phyloP scores from a whole-genome alignment of 1,140 invertebrate species.

The Solenopsis fugax region DNA sequence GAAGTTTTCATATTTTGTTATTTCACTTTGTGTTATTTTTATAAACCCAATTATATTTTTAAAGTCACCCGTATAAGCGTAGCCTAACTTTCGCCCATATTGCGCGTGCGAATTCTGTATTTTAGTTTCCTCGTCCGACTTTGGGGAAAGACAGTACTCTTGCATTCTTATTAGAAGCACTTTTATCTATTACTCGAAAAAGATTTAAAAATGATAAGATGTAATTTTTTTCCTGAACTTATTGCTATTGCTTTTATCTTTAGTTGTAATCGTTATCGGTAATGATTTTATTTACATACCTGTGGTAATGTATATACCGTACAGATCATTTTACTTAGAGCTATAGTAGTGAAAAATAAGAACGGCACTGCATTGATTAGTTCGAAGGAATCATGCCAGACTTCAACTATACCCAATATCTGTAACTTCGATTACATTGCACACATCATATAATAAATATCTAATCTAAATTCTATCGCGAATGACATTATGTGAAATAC shows the following conservation, averaged over 20 bases:
- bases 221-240: neutral
- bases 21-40: neutral
- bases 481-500: neutral
- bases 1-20: neutral
- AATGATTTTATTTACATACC: slow-evolving; percentile 16
- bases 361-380: neutral
- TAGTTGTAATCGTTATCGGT: neutral
- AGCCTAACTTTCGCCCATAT: slow-evolving; percentile 21
- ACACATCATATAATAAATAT: neutral
- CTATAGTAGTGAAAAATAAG: neutral
- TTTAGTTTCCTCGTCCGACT: slow-evolving; percentile 19
- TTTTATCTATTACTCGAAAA: slow-evolving; percentile 3
- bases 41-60: neutral
- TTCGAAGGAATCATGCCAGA: neutral
- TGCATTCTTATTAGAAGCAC: slow-evolving; percentile 20
- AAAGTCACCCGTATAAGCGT: slow-evolving; percentile 23
- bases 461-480: neutral
- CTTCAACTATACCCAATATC: neutral
- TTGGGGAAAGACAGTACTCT: neutral
- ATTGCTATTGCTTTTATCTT: neutral
- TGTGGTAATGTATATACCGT: slow-evolving; percentile 13
- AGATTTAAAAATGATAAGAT: neutral
- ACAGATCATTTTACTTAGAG: neutral
- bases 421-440: neutral
- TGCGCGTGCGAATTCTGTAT: neutral